phyloP scores from a whole-genome alignment of 2,113 vertebrate genomes.

The Copsychus sechellarum region DNA sequence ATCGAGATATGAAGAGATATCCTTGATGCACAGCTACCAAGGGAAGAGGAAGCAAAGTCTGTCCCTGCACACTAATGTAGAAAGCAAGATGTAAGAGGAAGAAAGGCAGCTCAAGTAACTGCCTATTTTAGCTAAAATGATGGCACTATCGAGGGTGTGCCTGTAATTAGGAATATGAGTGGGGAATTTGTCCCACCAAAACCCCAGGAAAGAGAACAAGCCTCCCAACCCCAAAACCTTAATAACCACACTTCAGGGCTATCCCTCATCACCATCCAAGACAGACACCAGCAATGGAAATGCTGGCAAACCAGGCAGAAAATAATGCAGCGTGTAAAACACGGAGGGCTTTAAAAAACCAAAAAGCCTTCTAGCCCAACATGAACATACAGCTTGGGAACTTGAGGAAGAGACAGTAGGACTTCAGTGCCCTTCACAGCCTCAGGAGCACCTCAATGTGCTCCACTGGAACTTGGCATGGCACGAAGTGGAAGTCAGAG shows the following conservation, averaged over 20 bases:
- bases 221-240: background rate
- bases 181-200: background rate
- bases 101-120: background rate
- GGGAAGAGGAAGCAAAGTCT: slow-evolving; percentile 7
- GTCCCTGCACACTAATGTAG: background rate
- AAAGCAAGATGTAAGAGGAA: slow-evolving; percentile 27
- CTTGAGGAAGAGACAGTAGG: background rate
- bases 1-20: background rate
- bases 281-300: background rate
- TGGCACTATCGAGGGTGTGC: background rate
- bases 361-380: background rate
- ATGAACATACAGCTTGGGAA: background rate
- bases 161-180: background rate
- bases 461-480: background rate
- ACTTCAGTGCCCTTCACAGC: background rate
- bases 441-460: background rate
- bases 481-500: background rate
- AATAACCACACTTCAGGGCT: background rate
- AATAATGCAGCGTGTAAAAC: background rate
- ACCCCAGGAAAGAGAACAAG: background rate
- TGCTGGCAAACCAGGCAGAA: background rate
- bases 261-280: background rate
- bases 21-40: background rate
- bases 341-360: background rate
- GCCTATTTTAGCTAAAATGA: background rate